Base-by-base conservation (phyloP, 2,113 vertebrate species). In the Oryzias javanicus region DNA sequence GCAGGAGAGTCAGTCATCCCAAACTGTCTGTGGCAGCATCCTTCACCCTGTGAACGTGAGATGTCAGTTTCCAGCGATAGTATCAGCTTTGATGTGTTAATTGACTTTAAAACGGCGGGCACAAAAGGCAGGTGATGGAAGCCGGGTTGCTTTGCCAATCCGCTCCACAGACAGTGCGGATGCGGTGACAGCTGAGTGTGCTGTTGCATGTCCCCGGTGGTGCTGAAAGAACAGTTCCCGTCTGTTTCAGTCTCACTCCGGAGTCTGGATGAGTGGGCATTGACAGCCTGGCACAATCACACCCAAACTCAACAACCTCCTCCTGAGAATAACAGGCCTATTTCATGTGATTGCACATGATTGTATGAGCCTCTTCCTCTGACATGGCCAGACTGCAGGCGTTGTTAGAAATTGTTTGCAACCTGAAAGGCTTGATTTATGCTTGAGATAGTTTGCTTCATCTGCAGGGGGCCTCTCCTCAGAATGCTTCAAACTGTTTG, bases 171-270 rank as follows among this genome's bases (percentile, higher is more conserved):
- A 62, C 63, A 19, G 54, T 44, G 64, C 44, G 72, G 44, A 51
- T 68, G 64, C 80, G 12, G 35, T 35, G 76, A 86, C 70, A 79
- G 83, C 66, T 75, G 76, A 83, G 67, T 58, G 76, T 76, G 72
- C 75, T 77, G 78, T 72, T 80, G 85, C 81, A 14, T 70, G 72
- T 87, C 78, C 80, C 76, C 51, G 55, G 78, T 79, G 81, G 80
- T 87, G 80, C 84, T 88, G 86, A 87, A 83, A 80, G 85, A 88
- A 89, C 85, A 82, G 86, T 83, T 81, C 81, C 82, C 76, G 70
- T 80, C 82, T 82, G 79, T 85, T 78, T 58, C 67, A 61, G 74
- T 78, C 73, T 55, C 73, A 75, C 76, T 76, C 67, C 58, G 48
- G 64, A 72, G 66, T 78, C 70, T 83, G 78, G 83, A 83, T 82